phyloP scores from a whole-genome alignment of 2,113 vertebrate genomes.

The Istiophorus platypterus region DNA sequence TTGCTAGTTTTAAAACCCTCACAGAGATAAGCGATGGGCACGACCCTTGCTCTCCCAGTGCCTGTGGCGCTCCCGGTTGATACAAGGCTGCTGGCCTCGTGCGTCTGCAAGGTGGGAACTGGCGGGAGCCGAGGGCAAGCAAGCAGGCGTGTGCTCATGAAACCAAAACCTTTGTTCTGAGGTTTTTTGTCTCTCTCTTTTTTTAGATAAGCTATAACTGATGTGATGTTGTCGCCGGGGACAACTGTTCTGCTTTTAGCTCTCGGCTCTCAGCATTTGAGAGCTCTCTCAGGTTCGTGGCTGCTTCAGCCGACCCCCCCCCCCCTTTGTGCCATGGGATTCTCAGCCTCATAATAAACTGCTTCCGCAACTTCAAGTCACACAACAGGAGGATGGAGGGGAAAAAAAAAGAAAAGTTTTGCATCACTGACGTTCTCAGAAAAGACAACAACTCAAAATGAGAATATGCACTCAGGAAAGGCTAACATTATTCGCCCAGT shows the following conservation, averaged over 20 bases:
- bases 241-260: conserved; percentile 21
- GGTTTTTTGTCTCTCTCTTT: conserved; percentile 24
- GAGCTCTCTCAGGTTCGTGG: conserved; percentile 1
- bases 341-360: not conserved
- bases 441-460: conserved; percentile 10
- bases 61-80: conserved; percentile 27
- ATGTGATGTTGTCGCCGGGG: not conserved
- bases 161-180: no score
- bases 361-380: not conserved
- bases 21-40: conserved; percentile 5
- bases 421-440: not conserved
- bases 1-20: conserved; percentile 26
- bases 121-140: not conserved
- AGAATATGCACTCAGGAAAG: conserved; percentile 1
- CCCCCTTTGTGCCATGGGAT: not conserved
- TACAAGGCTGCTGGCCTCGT: not conserved
- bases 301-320: conserved; percentile 5
- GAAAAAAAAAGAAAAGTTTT: not conserved
- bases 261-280: conserved; percentile 15
- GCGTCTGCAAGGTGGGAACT: conserved; percentile 1
- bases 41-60: conserved; percentile 47
- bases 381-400: not conserved
- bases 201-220: not conserved
- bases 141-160: no score
- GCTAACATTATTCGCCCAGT: conserved; percentile 16